Conservation (phyloP, 2,888 invertebrate species). For the Pterostichus madidus region DNA sequence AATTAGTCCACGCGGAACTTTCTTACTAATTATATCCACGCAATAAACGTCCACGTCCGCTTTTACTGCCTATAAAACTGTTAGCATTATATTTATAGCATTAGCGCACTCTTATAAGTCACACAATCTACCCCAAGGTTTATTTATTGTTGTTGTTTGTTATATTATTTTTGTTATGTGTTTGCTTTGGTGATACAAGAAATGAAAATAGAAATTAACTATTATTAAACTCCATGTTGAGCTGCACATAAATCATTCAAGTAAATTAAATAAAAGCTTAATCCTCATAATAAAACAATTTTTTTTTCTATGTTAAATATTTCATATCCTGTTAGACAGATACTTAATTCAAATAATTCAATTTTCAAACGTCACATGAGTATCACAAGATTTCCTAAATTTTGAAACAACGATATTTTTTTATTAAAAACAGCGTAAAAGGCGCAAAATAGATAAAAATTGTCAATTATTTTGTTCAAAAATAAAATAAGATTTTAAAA, state of each 20-base stretch:
- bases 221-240: not conserved
- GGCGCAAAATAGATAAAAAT: too few species aligned
- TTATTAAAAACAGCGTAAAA: too few species aligned
- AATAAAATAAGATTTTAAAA: too few species aligned
- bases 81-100: constrained; percentile 63
- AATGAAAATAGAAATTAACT: constrained; percentile 13
- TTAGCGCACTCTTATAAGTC: constrained; percentile 16
- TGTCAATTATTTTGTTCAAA: too few species aligned
- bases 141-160: constrained; percentile 57
- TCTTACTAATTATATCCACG: constrained; percentile 63
- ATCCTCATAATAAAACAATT: too few species aligned
- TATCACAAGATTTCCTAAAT: too few species aligned
- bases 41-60: constrained; percentile 59
- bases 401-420: too few species aligned
- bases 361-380: too few species aligned
- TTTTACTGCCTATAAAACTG: constrained; percentile 66
- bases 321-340: too few species aligned
- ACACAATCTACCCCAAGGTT: constrained; percentile 22
- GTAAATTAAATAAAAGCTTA: not conserved
- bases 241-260: not conserved
- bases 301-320: too few species aligned
- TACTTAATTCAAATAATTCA: too few species aligned
- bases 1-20: constrained; percentile 51
- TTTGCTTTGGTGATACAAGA: constrained; percentile 21
- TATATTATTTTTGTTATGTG: constrained; percentile 48